Percentiles rank a stretch among this genome's conserved stretches.
These are phyloP conservation scores for Aplidium turbinatum DNA, from an alignment of 23 tunicate genomes.

Conservation along the genomic window DNA sequence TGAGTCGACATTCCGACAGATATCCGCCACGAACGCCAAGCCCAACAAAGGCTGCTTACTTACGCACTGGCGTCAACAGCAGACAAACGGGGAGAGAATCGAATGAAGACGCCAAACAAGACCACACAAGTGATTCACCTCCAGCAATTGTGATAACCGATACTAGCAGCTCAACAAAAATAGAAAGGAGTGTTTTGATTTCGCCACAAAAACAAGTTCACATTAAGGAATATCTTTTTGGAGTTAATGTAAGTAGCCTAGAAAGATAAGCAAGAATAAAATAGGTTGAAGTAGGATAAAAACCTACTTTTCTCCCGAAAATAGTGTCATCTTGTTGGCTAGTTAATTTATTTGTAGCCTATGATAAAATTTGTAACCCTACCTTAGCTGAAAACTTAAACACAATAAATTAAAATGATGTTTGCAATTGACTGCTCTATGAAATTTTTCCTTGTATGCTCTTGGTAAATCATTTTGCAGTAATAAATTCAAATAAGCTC, in stretches of 20 bases:
- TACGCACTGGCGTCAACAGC: constrained; percentile 52
- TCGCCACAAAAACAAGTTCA: constrained; percentile 40
- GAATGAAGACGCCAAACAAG: not conserved
- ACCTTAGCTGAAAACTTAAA: no score
- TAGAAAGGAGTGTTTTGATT: not conserved
- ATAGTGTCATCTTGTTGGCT: no score
- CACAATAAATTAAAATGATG: no score
- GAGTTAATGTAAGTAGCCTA: constrained; percentile 7
- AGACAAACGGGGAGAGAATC: not conserved
- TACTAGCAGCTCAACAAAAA: not conserved
- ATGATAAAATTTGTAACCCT: no score
- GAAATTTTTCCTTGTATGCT: no score
- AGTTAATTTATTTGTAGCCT: no score
- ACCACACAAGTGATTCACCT: not conserved
- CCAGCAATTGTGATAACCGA: constrained; percentile 27
- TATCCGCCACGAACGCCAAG: constrained; percentile 77
- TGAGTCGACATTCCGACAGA: constrained; percentile 64
- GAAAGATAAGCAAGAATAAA: not conserved
- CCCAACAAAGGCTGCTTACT: constrained; percentile 87
- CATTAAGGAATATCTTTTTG: constrained; percentile 32
- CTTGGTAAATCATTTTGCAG: no score
- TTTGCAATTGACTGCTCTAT: no score
- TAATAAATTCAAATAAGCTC: no score
- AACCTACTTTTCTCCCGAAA: not conserved
- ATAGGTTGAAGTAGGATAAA: not conserved